phyloP scores from a whole-genome alignment of 2,797 vertebrate species.

The Astyanax mexicanus region DNA sequence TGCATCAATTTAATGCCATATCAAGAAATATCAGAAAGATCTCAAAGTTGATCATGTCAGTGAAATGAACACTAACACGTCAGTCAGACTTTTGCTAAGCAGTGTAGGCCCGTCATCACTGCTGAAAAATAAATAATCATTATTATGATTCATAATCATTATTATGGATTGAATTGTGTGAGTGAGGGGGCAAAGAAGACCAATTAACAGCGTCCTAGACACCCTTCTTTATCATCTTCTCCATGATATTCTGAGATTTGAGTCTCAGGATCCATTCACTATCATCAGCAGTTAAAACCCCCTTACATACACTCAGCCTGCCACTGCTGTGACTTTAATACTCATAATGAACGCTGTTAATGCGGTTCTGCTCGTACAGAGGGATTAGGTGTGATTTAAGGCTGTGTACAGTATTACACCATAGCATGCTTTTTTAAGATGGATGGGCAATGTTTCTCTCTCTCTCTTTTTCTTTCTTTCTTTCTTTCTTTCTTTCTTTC shows the following conservation, averaged over 20 bases:
- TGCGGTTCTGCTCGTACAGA: background rate
- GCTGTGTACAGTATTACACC: constrained; percentile 11
- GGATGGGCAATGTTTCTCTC: constrained; percentile 44
- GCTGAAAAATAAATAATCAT: no score
- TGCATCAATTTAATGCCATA: no score
- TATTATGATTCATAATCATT: no score
- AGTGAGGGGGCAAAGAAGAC: no score
- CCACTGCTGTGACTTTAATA: background rate
- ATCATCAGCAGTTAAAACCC: background rate
- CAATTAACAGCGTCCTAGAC: background rate
- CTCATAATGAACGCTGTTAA: background rate
- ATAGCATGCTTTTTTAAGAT: background rate
- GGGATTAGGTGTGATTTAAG: constrained; percentile 31
- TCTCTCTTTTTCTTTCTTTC: background rate
- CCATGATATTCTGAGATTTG: background rate
- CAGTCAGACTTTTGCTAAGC: no score
- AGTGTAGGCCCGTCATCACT: no score
- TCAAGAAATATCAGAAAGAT: no score
- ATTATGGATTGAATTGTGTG: no score
- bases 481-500: constrained; percentile 61
- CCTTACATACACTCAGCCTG: background rate
- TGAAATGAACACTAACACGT: no score
- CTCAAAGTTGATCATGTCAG: no score
- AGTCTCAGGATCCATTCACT: background rate
- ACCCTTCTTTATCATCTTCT: constrained; percentile 8